A percentile compares a stretch with the other conserved stretches of the same genome.
phyloP scores from a whole-genome alignment of 2,113 vertebrate species.

The Silurus meridionalis region DNA sequence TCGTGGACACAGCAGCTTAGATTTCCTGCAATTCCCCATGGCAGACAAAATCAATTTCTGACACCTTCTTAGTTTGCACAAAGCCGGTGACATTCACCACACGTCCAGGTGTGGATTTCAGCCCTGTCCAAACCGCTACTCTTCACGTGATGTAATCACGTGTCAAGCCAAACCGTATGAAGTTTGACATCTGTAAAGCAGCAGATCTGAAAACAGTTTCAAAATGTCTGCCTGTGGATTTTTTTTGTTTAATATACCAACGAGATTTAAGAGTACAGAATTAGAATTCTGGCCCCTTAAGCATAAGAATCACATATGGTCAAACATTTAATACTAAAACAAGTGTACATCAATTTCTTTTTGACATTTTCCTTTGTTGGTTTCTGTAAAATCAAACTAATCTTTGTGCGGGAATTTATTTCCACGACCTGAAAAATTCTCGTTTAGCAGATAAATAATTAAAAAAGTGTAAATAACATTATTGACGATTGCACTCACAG shows the following conservation, averaged over 20 bases:
- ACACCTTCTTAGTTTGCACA: constrained; percentile 35
- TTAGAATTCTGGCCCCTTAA: not conserved
- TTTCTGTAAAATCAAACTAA: not conserved
- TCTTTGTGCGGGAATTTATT: not conserved
- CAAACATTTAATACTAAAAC: not conserved
- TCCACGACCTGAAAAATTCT: not conserved
- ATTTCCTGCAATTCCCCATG: constrained; percentile 35
- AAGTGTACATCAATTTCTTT: not conserved
- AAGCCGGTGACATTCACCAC: constrained; percentile 1
- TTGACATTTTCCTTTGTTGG: not conserved
- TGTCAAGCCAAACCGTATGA: constrained; percentile 2
- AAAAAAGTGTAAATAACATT: not conserved
- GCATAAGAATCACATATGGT: not conserved
- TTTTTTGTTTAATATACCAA: no score
- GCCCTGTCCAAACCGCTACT: not conserved
- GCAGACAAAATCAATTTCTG: constrained; percentile 46
- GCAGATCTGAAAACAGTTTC: constrained; percentile 19
- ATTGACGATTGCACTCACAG: no score
- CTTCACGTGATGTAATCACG: not conserved
- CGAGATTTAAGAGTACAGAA: not conserved
- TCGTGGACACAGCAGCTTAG: constrained; percentile 35
- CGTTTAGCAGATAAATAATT: not conserved
- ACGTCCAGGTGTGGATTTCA: constrained; percentile 28
- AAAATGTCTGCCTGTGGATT: not conserved
- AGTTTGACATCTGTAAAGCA: constrained; percentile 24